Percentiles rank a stretch among this genome's conserved stretches.
phyloP scores from a whole-genome alignment of 1,140 invertebrate genomes.

The Zaprionus davidi region DNA sequence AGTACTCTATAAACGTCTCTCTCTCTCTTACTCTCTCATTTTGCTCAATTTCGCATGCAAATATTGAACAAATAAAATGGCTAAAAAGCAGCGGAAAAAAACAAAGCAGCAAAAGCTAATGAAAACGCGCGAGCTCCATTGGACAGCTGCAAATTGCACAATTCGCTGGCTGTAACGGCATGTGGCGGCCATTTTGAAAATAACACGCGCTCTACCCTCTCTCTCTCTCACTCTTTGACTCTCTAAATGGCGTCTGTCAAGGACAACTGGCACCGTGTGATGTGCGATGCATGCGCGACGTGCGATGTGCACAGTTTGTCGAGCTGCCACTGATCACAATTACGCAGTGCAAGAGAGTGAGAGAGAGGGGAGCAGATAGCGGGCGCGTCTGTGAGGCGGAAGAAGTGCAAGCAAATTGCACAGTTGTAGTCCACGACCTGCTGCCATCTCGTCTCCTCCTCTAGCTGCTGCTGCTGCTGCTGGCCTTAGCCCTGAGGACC shows the following conservation, averaged over 20 bases:
- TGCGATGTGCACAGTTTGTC: conserved; percentile 52
- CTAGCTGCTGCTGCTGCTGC: background rate
- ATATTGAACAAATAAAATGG: conserved; percentile 46
- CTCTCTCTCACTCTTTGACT: background rate
- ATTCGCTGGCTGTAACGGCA: conserved; percentile 56
- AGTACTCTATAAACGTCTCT: background rate
- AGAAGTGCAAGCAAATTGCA: conserved; percentile 72
- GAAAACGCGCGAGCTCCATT: conserved; percentile 36
- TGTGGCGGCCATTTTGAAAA: conserved; percentile 70
- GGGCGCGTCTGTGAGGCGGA: background rate
- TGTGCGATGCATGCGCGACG: conserved; percentile 57
- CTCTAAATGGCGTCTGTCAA: conserved; percentile 79
- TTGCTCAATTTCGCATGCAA: conserved; percentile 59
- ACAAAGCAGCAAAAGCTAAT: conserved; percentile 45
- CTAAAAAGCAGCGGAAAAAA: conserved; percentile 27
- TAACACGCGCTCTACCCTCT: conserved; percentile 6
- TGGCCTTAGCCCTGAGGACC: conserved; percentile 33
- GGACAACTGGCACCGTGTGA: conserved; percentile 59
- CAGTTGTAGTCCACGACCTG: conserved; percentile 51
- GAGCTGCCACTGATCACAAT: conserved; percentile 75
- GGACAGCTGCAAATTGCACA: conserved; percentile 77
- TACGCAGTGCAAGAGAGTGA: conserved; percentile 39
- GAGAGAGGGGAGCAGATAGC: conserved; percentile 8
- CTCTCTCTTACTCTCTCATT: background rate
- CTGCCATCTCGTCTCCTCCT: background rate